Conservation (phyloP, 2,113 vertebrate species). For the Balaeniceps rex region DNA sequence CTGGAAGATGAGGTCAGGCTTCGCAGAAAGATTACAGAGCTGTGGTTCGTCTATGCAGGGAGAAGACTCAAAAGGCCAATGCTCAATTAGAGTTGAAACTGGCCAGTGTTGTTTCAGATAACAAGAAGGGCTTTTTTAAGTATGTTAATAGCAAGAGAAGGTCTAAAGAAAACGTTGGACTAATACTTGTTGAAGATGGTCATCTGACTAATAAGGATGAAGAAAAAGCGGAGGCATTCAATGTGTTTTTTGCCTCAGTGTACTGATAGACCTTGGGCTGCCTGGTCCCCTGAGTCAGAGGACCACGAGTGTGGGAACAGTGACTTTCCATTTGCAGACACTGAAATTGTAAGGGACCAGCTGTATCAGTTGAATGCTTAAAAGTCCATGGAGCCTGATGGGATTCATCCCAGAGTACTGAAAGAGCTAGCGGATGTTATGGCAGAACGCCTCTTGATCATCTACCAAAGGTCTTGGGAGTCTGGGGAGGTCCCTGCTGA, state of each 20-base stretch:
- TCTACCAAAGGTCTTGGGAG: background rate
- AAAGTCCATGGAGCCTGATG: background rate
- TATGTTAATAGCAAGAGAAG: no score
- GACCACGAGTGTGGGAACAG: background rate
- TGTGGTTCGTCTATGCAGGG: no score
- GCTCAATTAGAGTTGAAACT: no score
- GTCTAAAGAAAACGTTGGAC: no score
- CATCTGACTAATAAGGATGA: background rate
- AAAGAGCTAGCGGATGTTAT: background rate
- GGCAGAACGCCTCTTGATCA: background rate
- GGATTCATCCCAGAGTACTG: background rate
- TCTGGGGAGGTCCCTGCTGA: background rate
- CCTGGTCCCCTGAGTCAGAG: background rate
- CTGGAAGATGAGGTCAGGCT: no score
- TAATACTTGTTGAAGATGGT: no score
- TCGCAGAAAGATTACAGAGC: no score
- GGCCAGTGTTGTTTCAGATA: no score
- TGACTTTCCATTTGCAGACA: background rate
- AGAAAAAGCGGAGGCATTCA: background rate
- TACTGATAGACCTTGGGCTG: background rate
- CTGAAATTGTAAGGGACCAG: background rate
- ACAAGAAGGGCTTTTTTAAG: no score
- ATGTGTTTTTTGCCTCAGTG: background rate
- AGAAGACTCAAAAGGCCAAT: no score
- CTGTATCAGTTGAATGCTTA: background rate